phyloP scores from a whole-genome alignment of 2,113 vertebrate species.

The Recurvirostra avosetta region DNA sequence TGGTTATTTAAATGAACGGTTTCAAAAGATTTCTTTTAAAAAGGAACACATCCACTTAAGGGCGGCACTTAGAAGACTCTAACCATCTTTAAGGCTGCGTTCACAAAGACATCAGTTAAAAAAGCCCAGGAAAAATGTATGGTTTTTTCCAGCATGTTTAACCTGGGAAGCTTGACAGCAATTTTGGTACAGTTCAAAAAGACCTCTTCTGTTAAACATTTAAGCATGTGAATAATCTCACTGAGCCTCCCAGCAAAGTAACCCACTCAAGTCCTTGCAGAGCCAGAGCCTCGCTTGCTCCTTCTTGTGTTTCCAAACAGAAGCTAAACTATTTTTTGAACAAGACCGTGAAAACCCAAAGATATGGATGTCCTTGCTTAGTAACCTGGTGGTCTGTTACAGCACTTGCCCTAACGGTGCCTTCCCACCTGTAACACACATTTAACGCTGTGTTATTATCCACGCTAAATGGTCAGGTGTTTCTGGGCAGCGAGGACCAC shows the following conservation, averaged over 20 bases:
- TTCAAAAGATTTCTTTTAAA: not conserved
- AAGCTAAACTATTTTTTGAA: not conserved
- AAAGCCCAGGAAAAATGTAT: not conserved
- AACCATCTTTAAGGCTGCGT: not conserved
- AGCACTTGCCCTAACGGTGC: not conserved
- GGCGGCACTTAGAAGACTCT: not conserved
- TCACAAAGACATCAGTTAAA: not conserved
- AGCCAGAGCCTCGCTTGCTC: not conserved
- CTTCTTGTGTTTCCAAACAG: not conserved
- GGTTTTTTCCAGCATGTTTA: not conserved
- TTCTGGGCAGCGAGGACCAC: not conserved
- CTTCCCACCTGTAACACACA: not conserved
- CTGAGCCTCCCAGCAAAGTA: not conserved
- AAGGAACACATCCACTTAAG: not conserved
- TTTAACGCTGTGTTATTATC: not conserved
- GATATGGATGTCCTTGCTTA: not conserved
- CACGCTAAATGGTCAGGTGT: rapidly evolving
- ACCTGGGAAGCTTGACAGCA: not conserved
- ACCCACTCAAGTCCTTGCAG: not conserved
- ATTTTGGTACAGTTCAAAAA: not conserved
- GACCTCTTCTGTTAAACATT: not conserved
- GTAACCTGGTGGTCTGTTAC: not conserved
- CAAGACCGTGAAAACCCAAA: not conserved
- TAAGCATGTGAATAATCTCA: rapidly evolving
- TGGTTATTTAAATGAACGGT: not conserved